Base-by-base conservation (phyloP, 2,113 vertebrate species). In the human (Homo sapiens) region DNA sequence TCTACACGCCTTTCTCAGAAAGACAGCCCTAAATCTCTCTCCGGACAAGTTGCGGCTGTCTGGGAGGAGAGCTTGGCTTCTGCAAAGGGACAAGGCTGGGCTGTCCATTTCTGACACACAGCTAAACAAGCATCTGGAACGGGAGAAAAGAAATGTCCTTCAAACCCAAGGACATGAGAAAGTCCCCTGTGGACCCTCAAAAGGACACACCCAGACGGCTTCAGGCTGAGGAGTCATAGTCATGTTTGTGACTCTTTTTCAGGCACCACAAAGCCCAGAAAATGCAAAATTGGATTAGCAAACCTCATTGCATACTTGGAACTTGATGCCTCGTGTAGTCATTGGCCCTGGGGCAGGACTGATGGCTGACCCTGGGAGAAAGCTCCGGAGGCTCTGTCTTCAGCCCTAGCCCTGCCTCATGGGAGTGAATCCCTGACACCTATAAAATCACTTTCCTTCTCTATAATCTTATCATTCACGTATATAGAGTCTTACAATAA, bases 271-370 rank as follows among this genome's bases (percentile, higher is more conserved):
- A 85, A 97, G 70, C 13, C 0, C 68, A 82, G 2, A 66, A 97
- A 94, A 95, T 1, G n/a, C 68, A 78, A 78, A 0, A 72, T 93
- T 83, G 80, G 88, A 94, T 76, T 96, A 80, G 78, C 96, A 93
- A 75, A 55, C 50, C 55, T 97, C 70, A 52, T 96, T 94, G 25
- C 84, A 32, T 75, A 75, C 89, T 96, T 97, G 96, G 94, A 3
- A 61, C 81, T 88, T 96, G 94, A 73, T 6, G 92, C 95, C 96
- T 98, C 93, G 96, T 98, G 98, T 90, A 97, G 97, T 93, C 92
- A 89, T 64, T 83, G 94, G 94, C 84, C 76, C 93, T 81, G 76
- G 94, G 85, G 96, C 80, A 89, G 92, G 43, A 75, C n/a, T 97
- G 75, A 73, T 64, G 84, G 89, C 59, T 96, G 95, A 98, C 61